phyloP scores from a whole-genome alignment of 2,113 vertebrate genomes.

The Carassius carassius region DNA sequence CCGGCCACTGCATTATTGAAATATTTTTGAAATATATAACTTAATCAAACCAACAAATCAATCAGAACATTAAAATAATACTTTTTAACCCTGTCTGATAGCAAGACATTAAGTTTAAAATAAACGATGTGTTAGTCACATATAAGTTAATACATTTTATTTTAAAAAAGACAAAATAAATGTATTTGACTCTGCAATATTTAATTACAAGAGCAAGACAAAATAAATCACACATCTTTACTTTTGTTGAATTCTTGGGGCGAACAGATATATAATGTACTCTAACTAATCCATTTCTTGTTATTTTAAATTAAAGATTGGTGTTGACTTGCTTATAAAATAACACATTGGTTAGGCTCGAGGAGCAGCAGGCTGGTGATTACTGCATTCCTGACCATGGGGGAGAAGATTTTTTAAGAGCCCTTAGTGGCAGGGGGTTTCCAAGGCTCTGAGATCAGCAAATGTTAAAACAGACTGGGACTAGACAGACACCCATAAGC shows the following conservation, averaged over 20 bases:
- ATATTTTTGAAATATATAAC: slow-evolving; percentile 3
- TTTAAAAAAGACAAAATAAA: background rate
- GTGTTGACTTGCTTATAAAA: slow-evolving; percentile 44
- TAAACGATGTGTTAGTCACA: background rate
- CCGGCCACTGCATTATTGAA: background rate
- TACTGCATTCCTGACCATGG: slow-evolving; percentile 57
- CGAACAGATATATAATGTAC: background rate
- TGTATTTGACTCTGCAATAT: background rate
- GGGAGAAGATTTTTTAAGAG: slow-evolving; percentile 52
- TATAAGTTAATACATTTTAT: background rate
- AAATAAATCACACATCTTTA: background rate
- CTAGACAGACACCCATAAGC: slow-evolving; percentile 28
- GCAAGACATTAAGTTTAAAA: background rate
- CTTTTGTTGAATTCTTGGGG: too few relatives aligned
- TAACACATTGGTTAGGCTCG: slow-evolving; percentile 34
- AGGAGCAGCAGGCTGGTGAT: slow-evolving; percentile 44
- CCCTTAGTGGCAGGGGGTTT: slow-evolving; percentile 54
- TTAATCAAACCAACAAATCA: background rate
- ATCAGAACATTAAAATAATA: background rate
- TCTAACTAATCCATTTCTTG: slow-evolving; percentile 16
- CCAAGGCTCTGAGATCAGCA: slow-evolving; percentile 53
- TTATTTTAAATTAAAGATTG: slow-evolving; percentile 44
- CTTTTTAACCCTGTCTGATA: background rate
- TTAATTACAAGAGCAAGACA: background rate
- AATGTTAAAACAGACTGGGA: slow-evolving; percentile 54